Conservation (phyloP, 2,113 vertebrate species). For the Cyphomyrus plagiostoma region DNA sequence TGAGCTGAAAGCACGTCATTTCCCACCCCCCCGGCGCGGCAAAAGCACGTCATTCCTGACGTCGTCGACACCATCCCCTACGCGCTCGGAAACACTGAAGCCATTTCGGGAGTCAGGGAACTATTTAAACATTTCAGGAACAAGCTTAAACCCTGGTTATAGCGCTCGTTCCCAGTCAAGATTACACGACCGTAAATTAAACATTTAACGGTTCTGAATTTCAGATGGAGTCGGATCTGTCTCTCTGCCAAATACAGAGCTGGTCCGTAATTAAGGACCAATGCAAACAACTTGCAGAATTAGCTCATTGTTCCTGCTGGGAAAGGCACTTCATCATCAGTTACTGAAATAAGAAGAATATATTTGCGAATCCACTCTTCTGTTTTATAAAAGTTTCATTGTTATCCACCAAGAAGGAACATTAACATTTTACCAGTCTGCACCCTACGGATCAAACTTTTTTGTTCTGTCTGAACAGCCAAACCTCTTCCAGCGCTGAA, state of each 20-base stretch:
- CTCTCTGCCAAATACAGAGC: not conserved
- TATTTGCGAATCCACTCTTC: not conserved
- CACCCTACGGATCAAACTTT: not conserved
- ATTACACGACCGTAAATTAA: not conserved
- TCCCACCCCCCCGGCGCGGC: too few relatives aligned
- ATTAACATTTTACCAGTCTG: not conserved
- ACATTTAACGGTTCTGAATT: not conserved
- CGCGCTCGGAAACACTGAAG: not conserved
- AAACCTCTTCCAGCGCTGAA: not conserved
- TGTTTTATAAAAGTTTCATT: not conserved
- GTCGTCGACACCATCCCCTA: not conserved
- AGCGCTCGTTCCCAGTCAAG: not conserved
- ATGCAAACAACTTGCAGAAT: not conserved
- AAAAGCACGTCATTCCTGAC: not conserved
- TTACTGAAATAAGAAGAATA: not conserved
- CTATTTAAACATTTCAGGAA: not conserved
- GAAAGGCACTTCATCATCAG: not conserved
- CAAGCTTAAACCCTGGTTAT: not conserved
- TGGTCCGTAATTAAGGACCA: not conserved
- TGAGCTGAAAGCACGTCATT: not conserved
- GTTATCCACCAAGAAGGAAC: not conserved
- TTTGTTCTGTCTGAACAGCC: not conserved
- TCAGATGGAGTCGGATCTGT: not conserved
- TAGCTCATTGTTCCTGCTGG: not conserved
- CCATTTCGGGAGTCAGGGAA: not conserved